Conservation (phyloP, 2,797 vertebrate species). For the Oryzias sinensis region DNA sequence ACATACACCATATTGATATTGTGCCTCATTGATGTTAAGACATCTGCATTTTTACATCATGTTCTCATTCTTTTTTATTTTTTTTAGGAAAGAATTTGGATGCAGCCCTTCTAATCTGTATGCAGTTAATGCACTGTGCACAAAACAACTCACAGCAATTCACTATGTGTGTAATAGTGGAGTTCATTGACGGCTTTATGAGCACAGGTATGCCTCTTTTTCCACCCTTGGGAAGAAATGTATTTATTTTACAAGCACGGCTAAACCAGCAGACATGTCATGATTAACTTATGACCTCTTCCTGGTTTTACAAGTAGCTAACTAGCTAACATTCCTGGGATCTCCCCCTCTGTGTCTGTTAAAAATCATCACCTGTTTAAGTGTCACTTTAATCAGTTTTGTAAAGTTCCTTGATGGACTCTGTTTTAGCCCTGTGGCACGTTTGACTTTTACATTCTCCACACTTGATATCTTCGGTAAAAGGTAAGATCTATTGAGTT, state of each 20-base stretch:
- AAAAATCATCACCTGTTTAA: conserved; percentile 1
- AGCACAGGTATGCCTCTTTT: conserved; percentile 6
- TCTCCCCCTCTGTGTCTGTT: conserved; percentile 3
- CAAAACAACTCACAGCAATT: neutral
- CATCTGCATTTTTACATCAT: conserved; percentile 3
- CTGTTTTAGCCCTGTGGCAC: neutral
- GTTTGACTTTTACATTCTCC: neutral
- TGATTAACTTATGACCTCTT: conserved; percentile 1
- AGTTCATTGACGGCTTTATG: conserved; percentile 4
- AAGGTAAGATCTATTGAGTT: neutral
- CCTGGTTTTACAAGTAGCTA: neutral
- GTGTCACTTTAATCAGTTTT: conserved; percentile 2
- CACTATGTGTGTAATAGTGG: neutral
- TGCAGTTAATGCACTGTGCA: conserved; percentile 1
- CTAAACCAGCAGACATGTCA: neutral
- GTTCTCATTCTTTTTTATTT: too few relatives aligned
- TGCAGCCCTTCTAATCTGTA: conserved; percentile 1
- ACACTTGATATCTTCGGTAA: conserved; percentile 3
- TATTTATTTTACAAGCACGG: neutral
- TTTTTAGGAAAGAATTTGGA: conserved; percentile 1
- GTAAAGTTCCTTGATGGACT: neutral
- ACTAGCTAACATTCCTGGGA: conserved; percentile 4
- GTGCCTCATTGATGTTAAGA: conserved; percentile 4
- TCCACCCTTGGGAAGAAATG: neutral
- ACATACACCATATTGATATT: conserved; percentile 9